These are phyloP conservation scores for Miopithecus talapoin DNA, from an alignment of 2,797 vertebrate genomes.

Conservation along the genomic window DNA sequence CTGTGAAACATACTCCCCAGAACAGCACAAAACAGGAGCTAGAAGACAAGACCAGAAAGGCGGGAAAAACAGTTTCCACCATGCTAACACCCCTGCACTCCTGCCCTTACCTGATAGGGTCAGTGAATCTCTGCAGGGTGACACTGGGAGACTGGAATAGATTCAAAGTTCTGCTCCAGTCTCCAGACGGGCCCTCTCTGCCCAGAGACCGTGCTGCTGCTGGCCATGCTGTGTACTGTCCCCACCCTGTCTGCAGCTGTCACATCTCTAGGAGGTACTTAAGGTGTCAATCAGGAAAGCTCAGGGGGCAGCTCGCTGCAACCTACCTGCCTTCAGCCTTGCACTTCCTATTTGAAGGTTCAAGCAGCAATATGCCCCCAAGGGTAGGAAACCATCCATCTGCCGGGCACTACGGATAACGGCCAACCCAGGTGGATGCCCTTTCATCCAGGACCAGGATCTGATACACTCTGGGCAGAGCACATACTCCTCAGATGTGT, in stretches of 20 bases:
- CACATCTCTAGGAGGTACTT: not conserved
- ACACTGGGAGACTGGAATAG: not conserved
- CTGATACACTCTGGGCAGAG: not conserved
- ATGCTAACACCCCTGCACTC: not conserved
- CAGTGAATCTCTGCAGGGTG: not conserved
- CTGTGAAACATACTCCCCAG: not conserved
- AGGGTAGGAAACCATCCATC: not conserved
- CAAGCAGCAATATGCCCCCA: not conserved
- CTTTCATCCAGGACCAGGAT: not conserved
- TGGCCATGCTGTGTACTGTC: not conserved
- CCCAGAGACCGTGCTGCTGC: not conserved
- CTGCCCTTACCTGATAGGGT: not conserved
- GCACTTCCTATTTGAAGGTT: too few relatives aligned
- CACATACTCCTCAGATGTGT: not conserved
- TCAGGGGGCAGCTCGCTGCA: not conserved
- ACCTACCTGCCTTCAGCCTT: not conserved
- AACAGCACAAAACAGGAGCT: not conserved
- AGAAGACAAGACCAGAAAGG: too few relatives aligned
- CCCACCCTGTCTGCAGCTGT: not conserved
- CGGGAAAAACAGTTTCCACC: not conserved
- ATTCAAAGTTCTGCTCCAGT: not conserved
- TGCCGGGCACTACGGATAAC: too few relatives aligned
- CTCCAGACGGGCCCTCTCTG: not conserved
- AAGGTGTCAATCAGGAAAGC: not conserved
- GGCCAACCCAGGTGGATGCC: not conserved